Percentiles rank a stretch among this genome's conserved stretches.
phyloP scores from a whole-genome alignment of 1,140 invertebrate species.

The Neotoxoptera formosana region DNA sequence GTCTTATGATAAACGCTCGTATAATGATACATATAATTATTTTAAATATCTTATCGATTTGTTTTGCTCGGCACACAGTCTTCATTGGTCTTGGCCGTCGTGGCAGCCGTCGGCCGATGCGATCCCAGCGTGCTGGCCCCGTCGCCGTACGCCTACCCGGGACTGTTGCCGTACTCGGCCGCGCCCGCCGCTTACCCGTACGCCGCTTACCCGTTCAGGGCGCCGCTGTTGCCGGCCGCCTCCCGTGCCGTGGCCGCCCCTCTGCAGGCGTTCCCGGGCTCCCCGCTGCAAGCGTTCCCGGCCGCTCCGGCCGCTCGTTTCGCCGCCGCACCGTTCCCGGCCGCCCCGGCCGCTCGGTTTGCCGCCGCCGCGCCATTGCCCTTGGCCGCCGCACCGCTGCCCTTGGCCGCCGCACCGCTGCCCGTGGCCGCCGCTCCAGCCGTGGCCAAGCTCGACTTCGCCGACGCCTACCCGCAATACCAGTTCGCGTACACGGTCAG shows the following conservation, averaged over 20 bases:
- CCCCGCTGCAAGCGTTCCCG: constrained; percentile 59
- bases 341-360: constrained; percentile 52
- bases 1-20: background rate
- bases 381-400: constrained; percentile 41
- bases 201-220: constrained; percentile 35
- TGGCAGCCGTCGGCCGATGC: background rate
- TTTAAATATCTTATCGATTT: background rate
- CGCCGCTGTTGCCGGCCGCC: constrained; percentile 33
- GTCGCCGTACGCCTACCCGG: constrained; percentile 49
- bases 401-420: constrained; percentile 63
- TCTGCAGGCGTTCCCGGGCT: background rate
- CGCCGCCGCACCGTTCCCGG: constrained; percentile 60
- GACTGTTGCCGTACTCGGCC: constrained; percentile 50
- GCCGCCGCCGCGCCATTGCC: constrained; percentile 29
- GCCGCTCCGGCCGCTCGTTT: constrained; percentile 60
- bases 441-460: constrained; percentile 58
- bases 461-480: constrained; percentile 64
- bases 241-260: background rate
- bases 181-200: background rate
- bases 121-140: background rate
- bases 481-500: constrained; percentile 68
- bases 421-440: constrained; percentile 59
- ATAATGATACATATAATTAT: no score
- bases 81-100: background rate
- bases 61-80: background rate